These are phyloP conservation scores for Melanotaenia parkinsoni DNA, from an alignment of 2,797 vertebrate species.

Conservation along the genomic window DNA sequence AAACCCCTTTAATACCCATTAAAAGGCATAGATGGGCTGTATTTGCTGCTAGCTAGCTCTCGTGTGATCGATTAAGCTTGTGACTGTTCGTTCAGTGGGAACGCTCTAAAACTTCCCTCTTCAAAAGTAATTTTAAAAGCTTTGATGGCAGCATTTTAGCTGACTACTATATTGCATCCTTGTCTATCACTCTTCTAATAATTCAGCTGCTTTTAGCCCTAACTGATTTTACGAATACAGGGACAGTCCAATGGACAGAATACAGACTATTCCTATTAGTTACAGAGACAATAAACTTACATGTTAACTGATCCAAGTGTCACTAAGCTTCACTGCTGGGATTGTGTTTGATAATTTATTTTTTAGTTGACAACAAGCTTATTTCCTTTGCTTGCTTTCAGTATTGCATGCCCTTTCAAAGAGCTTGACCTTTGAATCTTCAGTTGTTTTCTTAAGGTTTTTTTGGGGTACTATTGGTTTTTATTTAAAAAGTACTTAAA, in stretches of 20 bases:
- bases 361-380: too few relatives aligned
- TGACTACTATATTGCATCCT: not conserved
- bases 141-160: not conserved
- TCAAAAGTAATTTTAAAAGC: not conserved
- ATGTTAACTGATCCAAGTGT: not conserved
- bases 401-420: too few relatives aligned
- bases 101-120: not conserved
- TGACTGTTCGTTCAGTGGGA: not conserved
- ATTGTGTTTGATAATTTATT: too few relatives aligned
- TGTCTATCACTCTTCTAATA: not conserved
- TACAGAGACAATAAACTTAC: not conserved
- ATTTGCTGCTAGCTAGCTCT: slow-evolving; percentile 2
- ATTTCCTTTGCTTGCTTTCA: too few relatives aligned
- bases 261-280: not conserved
- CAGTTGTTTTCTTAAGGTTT: too few relatives aligned
- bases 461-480: too few relatives aligned
- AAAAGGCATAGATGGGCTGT: slow-evolving; percentile 13
- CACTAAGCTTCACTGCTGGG: too few relatives aligned
- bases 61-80: not conserved
- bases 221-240: not conserved
- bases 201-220: not conserved
- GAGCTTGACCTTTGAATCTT: too few relatives aligned
- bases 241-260: not conserved
- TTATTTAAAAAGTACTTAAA: too few relatives aligned
- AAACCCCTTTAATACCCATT: slow-evolving; percentile 10